These are phyloP conservation scores for Sterna hirundo DNA, from an alignment of 2,113 vertebrate genomes.

Conservation along the genomic window DNA sequence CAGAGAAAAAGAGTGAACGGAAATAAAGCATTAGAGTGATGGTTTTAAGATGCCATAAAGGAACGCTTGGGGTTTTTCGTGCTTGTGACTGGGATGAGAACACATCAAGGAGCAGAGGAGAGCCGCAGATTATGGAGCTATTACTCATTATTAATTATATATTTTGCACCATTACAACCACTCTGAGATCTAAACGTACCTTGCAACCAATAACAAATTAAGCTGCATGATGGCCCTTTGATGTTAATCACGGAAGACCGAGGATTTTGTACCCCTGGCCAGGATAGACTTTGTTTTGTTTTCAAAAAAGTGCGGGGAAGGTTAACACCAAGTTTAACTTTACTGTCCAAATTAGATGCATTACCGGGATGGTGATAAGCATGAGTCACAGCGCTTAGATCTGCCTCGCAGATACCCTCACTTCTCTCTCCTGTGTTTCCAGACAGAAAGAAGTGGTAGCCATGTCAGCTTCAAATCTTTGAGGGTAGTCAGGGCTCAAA, in stretches of 20 bases:
- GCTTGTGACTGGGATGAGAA: background rate
- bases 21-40: background rate
- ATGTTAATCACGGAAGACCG: fast-evolving
- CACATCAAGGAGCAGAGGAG: background rate
- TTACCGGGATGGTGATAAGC: background rate
- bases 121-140: background rate
- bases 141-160: constrained; percentile 21
- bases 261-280: background rate
- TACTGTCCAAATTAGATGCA: background rate
- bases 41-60: background rate
- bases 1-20: background rate
- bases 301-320: constrained; percentile 2
- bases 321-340: constrained; percentile 12
- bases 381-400: background rate
- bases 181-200: background rate
- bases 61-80: background rate
- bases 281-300: background rate
- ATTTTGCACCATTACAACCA: background rate
- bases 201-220: constrained; percentile 15
- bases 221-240: background rate
- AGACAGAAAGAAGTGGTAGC: background rate
- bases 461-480: background rate
- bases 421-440: background rate
- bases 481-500: background rate
- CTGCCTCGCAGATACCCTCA: background rate